Percentiles rank a stretch among this genome's conserved stretches.
Conservation (phyloP, 2,888 invertebrate species). For the Noctuana brunneofusca region DNA sequence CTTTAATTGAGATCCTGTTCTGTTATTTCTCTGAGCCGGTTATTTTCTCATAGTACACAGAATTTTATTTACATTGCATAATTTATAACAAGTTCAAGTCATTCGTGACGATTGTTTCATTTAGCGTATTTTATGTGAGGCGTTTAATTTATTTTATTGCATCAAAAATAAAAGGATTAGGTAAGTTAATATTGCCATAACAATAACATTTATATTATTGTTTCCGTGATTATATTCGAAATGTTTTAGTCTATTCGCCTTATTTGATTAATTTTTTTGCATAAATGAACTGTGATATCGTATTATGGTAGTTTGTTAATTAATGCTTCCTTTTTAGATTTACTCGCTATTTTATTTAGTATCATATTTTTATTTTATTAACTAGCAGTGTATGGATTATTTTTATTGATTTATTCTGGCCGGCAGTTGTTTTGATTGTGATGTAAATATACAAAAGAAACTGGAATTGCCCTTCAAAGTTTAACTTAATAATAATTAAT, state of each 20-base stretch:
- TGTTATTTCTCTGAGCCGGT: slow-evolving; percentile 10
- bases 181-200: slow-evolving; percentile 54
- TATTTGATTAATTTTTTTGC: slow-evolving; percentile 67
- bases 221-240: slow-evolving; percentile 43
- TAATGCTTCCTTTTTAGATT: slow-evolving; percentile 68
- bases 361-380: slow-evolving; percentile 43
- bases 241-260: slow-evolving; percentile 46
- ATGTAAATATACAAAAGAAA: slow-evolving; percentile 70
- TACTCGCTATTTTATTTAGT: slow-evolving; percentile 47
- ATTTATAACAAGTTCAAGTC: not conserved
- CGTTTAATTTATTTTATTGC: slow-evolving; percentile 9
- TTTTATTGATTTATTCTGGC: slow-evolving; percentile 38
- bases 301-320: slow-evolving; percentile 76
- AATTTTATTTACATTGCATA: slow-evolving; percentile 17
- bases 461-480: slow-evolving; percentile 73
- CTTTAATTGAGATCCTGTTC: not conserved
- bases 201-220: slow-evolving; percentile 42
- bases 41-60: not conserved
- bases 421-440: slow-evolving; percentile 45
- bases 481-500: slow-evolving; percentile 44
- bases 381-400: slow-evolving; percentile 36
- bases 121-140: slow-evolving; percentile 20
- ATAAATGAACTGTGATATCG: slow-evolving; percentile 83
- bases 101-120: slow-evolving; percentile 9
- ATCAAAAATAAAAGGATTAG: slow-evolving; percentile 32